A percentile compares a stretch with the other conserved stretches of the same genome.
phyloP scores from a whole-genome alignment of 2,797 vertebrate genomes.

The Nyctalus aviator region DNA sequence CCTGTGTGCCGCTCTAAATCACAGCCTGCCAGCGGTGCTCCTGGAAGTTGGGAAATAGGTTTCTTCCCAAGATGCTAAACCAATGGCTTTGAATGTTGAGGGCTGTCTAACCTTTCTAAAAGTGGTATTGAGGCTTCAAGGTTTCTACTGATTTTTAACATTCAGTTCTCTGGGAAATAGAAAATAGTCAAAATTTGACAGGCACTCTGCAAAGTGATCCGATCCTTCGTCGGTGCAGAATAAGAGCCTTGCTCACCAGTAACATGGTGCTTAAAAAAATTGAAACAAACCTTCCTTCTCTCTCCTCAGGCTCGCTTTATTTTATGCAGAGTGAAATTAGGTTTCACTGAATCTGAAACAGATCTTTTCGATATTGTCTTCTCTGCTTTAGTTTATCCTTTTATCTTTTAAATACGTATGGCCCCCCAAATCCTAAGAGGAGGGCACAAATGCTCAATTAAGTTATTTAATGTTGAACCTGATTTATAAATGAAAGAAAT shows the following conservation, averaged over 20 bases:
- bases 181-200: conserved; percentile 80
- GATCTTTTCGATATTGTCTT: conserved; percentile 40
- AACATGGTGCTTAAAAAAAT: conserved; percentile 64
- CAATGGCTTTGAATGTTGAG: conserved; percentile 77
- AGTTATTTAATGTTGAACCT: conserved; percentile 32
- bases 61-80: conserved; percentile 81
- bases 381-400: conserved; percentile 52
- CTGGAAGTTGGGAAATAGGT: conserved; percentile 82
- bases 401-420: conserved; percentile 59
- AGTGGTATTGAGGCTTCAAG: conserved; percentile 54
- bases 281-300: conserved; percentile 59
- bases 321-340: conserved; percentile 13
- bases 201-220: conserved; percentile 74
- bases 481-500: conserved; percentile 31
- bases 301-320: conserved; percentile 34
- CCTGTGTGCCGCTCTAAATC: conserved; percentile 82
- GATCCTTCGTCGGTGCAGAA: conserved; percentile 45
- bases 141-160: conserved; percentile 81
- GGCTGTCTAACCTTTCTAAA: conserved; percentile 73
- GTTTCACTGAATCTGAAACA: conserved; percentile 57
- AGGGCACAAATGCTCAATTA: neutral
- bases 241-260: conserved; percentile 38
- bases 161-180: conserved; percentile 74
- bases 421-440: neutral
- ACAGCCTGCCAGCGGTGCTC: conserved; percentile 80